Percentiles rank a stretch among this genome's conserved stretches.
Evolutionary conservation across 2,113 vertebrate species (phyloP).

Genomic region (Tachycineta bicolor): DNA sequence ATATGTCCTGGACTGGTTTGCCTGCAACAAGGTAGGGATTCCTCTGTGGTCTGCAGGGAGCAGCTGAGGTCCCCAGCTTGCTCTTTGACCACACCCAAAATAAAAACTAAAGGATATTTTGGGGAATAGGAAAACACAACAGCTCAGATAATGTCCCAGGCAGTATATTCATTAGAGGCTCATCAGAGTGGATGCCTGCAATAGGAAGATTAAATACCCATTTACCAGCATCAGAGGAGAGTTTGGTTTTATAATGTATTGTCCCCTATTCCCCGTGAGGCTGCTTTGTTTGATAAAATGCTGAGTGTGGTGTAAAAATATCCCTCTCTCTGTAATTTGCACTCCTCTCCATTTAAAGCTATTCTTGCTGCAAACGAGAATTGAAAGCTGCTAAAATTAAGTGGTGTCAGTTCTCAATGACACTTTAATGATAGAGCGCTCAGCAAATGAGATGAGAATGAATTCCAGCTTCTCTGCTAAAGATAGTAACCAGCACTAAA

Average conservation of each 20-base stretch:
- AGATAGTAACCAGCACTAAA: conserved; percentile 81
- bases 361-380: conserved; percentile 83
- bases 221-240: conserved; percentile 81
- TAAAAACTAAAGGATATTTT: conserved; percentile 74
- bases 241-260: conserved; percentile 83
- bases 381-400: conserved; percentile 98
- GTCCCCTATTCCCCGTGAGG: conserved; percentile 80
- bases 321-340: conserved; percentile 78
- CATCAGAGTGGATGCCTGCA: conserved; percentile 78
- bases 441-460: conserved; percentile 89
- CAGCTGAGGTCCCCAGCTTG: conserved; percentile 37
- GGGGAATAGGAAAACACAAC: conserved; percentile 65
- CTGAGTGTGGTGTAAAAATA: conserved; percentile 89
- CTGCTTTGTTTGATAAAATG: conserved; percentile 89
- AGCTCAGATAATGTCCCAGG: conserved; percentile 70
- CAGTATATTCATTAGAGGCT: conserved; percentile 76
- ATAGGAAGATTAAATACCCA: conserved; percentile 83
- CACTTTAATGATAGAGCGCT: conserved; percentile 97
- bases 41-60: conserved; percentile 52
- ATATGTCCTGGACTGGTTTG: conserved; percentile 66
- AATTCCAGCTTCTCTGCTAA: conserved; percentile 90
- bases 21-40: conserved; percentile 66
- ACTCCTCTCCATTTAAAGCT: conserved; percentile 81
- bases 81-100: conserved; percentile 67
- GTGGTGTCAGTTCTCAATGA: conserved; percentile 99